Conservation (phyloP, 1,140 invertebrate genomes). For the Trypoxylus dichotomus region DNA sequence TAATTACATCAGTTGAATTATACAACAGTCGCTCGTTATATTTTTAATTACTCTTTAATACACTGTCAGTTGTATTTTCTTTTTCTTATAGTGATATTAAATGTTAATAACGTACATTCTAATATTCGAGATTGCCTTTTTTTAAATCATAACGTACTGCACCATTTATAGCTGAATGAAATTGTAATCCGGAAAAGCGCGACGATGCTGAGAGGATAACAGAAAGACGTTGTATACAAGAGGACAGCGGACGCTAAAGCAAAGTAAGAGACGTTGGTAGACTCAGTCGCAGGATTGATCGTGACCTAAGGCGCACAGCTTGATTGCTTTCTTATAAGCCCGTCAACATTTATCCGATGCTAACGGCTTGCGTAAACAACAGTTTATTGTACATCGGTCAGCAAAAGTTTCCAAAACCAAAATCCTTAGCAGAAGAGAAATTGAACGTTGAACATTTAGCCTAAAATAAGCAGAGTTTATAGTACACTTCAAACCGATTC, state of each 20-base stretch:
- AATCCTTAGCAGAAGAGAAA: too few relatives aligned
- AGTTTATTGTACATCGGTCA: conserved; percentile 10
- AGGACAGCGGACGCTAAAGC: neutral
- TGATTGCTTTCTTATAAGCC: conserved; percentile 44
- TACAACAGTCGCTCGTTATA: too few relatives aligned
- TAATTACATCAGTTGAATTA: too few relatives aligned
- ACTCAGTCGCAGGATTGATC: conserved; percentile 30
- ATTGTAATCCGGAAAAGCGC: neutral
- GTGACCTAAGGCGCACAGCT: conserved; percentile 37
- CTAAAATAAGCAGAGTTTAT: too few relatives aligned
- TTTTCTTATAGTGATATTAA: too few relatives aligned
- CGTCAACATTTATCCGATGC: conserved; percentile 40
- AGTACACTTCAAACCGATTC: too few relatives aligned
- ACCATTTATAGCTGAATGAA: neutral
- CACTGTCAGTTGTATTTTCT: too few relatives aligned
- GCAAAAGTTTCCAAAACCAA: neutral
- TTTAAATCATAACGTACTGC: too few relatives aligned
- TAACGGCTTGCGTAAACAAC: conserved; percentile 40
- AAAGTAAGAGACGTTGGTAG: neutral
- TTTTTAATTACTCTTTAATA: too few relatives aligned
- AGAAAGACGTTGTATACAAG: neutral
- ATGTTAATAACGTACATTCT: too few relatives aligned
- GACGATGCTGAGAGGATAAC: neutral
- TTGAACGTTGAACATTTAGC: too few relatives aligned
- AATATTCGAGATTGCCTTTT: too few relatives aligned